A percentile compares a stretch with the other conserved stretches of the same genome.
phyloP scores from a whole-genome alignment of 2,888 invertebrate genomes.

The Dicyrtomina minuta region DNA sequence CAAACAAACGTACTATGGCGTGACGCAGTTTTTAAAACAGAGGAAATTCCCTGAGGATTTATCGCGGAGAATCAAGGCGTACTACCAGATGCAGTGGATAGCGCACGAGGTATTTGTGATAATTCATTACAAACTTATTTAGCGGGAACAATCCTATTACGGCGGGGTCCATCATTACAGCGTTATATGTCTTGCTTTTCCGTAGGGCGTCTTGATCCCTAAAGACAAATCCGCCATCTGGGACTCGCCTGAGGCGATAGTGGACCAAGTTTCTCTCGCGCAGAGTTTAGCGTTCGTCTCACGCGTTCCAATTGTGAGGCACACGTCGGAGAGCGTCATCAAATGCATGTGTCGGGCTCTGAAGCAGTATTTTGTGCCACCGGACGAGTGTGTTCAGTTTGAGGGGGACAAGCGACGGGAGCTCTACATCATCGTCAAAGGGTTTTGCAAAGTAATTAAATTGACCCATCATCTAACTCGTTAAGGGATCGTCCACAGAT shows the following conservation, averaged over 20 bases:
- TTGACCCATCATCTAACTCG: neutral
- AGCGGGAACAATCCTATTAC: neutral
- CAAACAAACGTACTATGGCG: conserved; percentile 46
- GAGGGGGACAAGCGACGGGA: conserved; percentile 44
- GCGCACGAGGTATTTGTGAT: conserved; percentile 35
- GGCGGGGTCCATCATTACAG: neutral
- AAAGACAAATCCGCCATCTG: conserved; percentile 43
- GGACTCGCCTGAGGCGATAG: conserved; percentile 48
- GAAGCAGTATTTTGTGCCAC: conserved; percentile 47
- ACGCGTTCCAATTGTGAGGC: conserved; percentile 47
- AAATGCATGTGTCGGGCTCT: conserved; percentile 39
- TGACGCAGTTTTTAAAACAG: conserved; percentile 43
- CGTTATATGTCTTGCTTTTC: neutral
- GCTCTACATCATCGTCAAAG: conserved; percentile 50
- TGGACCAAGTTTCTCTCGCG: conserved; percentile 35
- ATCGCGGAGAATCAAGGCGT: conserved; percentile 32
- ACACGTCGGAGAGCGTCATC: conserved; percentile 27
- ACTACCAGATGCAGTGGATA: conserved; percentile 48
- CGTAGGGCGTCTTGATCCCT: conserved; percentile 43
- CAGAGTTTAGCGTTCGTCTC: conserved; percentile 42
- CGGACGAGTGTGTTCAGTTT: conserved; percentile 44
- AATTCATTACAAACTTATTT: neutral
- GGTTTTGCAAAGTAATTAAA: conserved; percentile 42
- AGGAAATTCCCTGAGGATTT: conserved; percentile 42
- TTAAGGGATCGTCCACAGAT: neutral